Percentiles rank a stretch among this genome's conserved stretches.
phyloP scores from a whole-genome alignment of 2,113 vertebrate species.

The Prietella phreatophila region DNA sequence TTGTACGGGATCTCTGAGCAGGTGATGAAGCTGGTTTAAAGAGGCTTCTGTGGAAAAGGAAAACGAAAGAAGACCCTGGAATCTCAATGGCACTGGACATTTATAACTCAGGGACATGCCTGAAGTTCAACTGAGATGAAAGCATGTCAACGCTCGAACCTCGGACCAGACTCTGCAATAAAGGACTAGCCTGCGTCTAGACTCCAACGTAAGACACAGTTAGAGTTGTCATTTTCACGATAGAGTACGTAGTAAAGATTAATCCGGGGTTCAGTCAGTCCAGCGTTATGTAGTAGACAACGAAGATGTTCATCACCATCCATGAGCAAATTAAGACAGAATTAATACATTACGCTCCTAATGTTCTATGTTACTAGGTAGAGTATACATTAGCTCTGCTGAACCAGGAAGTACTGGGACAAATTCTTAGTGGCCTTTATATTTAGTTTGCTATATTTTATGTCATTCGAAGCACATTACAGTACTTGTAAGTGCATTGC shows the following conservation, averaged over 20 bases:
- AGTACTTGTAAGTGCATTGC: slow-evolving; percentile 35
- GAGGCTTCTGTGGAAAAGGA: neutral
- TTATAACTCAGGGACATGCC: slow-evolving; percentile 15
- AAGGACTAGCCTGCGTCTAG: slow-evolving; percentile 34
- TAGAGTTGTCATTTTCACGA: neutral
- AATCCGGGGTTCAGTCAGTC: neutral
- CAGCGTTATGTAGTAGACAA: neutral
- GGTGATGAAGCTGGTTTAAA: neutral
- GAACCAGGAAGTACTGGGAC: neutral
- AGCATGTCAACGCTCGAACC: slow-evolving; percentile 20
- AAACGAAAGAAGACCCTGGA: neutral
- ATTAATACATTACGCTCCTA: neutral
- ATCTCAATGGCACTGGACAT: slow-evolving; percentile 6
- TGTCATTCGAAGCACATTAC: slow-evolving; percentile 10
- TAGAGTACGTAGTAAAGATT: neutral
- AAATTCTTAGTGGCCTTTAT: slow-evolving; percentile 11
- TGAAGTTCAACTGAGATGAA: neutral
- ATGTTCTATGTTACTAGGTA: slow-evolving; percentile 23
- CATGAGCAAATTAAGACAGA: slow-evolving; percentile 7
- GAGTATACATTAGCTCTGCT: slow-evolving; percentile 7
- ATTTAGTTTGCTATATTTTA: slow-evolving; percentile 30
- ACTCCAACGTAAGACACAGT: neutral
- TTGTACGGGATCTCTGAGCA: neutral
- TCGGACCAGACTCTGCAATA: slow-evolving; percentile 40
- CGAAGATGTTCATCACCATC: slow-evolving; percentile 21